A percentile compares a stretch with the other conserved stretches of the same genome.
Evolutionary conservation across 2,113 vertebrate genomes (phyloP).

Genomic region (Egretta garzetta): DNA sequence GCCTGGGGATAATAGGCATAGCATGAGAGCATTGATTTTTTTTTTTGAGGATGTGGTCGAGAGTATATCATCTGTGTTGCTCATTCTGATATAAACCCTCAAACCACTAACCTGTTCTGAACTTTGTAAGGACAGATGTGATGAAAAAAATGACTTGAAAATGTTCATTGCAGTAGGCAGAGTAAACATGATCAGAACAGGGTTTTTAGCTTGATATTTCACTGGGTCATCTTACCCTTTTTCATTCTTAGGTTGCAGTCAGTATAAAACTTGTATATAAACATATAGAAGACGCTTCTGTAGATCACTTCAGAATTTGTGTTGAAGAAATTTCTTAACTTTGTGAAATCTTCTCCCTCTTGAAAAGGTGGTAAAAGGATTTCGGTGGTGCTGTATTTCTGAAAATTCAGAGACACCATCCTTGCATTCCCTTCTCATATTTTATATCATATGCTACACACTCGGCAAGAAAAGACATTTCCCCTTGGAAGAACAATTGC

Average conservation of each 20-base stretch:
- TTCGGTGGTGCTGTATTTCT: not conserved
- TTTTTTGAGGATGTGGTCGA: not conserved
- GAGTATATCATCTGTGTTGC: not conserved
- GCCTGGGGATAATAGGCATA: not conserved
- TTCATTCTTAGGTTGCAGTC: not conserved
- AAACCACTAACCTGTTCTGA: conserved; percentile 4
- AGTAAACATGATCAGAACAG: not conserved
- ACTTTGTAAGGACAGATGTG: not conserved
- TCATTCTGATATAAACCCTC: not conserved
- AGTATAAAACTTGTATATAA: not conserved
- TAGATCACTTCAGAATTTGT: not conserved
- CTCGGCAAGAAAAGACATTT: not conserved
- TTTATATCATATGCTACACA: not conserved
- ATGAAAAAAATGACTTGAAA: not conserved
- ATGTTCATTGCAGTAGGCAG: not conserved
- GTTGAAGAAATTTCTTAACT: not conserved
- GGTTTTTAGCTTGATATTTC: not conserved
- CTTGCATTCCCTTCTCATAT: not conserved
- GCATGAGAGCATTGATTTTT: not conserved
- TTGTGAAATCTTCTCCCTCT: not conserved
- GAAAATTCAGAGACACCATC: not conserved
- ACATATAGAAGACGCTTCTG: not conserved
- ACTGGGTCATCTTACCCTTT: not conserved
- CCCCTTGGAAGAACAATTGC: conserved; percentile 17
- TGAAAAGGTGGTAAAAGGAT: not conserved